These are phyloP conservation scores for Drosophila sp. DNA, from an alignment of 1,140 invertebrate species.

Conservation along the genomic window DNA sequence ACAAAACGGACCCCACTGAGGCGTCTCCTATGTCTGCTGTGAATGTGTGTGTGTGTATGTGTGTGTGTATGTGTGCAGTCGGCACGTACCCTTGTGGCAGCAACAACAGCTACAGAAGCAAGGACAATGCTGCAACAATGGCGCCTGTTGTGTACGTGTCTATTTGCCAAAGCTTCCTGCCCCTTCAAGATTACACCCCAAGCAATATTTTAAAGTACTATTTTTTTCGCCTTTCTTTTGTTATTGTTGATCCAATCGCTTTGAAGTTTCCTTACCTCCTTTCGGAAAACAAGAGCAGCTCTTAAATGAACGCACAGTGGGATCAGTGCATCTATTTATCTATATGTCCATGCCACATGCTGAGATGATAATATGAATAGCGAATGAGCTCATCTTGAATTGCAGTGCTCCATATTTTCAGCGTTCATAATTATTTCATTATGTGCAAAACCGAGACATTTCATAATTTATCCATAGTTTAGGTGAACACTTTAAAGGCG, in stretches of 20 bases:
- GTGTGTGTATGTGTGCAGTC: background rate
- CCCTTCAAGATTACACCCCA: conserved; percentile 7
- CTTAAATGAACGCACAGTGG: conserved; percentile 18
- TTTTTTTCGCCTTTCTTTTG: background rate
- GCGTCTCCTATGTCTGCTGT: conserved; percentile 8
- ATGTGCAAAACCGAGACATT: background rate
- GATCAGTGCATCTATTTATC: background rate
- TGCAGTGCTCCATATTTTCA: conserved; percentile 1
- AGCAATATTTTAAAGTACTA: conserved; percentile 1
- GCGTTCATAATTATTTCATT: background rate
- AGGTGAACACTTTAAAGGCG: background rate
- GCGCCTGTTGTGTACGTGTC: conserved; percentile 33
- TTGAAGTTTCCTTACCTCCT: conserved; percentile 11
- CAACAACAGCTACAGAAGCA: too few species aligned
- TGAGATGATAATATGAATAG: conserved; percentile 12
- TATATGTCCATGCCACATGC: background rate
- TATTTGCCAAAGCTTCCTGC: conserved; percentile 12
- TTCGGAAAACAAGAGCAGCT: background rate
- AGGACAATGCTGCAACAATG: conserved; percentile 15
- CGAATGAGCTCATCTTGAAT: background rate
- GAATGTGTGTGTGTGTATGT: too few species aligned
- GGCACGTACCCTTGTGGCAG: conserved; percentile 13
- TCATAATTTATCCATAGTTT: background rate
- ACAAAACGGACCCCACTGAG: conserved; percentile 6
- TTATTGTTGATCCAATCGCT: conserved; percentile 13